Percentiles rank a stretch among this genome's conserved stretches.
phyloP scores from a whole-genome alignment of 2,888 invertebrate genomes.

The Drosophila meridiana region DNA sequence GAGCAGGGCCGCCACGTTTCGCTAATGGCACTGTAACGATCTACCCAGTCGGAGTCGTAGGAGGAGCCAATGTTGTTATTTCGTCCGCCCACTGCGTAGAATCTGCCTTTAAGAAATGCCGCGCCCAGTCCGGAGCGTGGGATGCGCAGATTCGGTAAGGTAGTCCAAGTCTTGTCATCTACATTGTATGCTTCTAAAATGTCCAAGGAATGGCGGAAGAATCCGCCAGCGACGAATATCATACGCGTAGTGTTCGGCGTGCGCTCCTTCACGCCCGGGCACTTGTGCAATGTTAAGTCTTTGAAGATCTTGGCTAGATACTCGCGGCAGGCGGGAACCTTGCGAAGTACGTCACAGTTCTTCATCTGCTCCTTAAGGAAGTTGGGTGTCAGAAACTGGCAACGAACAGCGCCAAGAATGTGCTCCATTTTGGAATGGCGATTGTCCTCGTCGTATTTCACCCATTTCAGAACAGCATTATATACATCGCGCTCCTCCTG shows the following conservation, averaged over 20 bases:
- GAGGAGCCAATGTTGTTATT: slow-evolving; percentile 96
- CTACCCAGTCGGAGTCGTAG: slow-evolving; percentile 94
- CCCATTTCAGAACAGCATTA: slow-evolving; percentile 96
- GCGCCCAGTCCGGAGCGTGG: slow-evolving; percentile 95
- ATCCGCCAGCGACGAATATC: slow-evolving; percentile 96
- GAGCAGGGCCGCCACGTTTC: slow-evolving; percentile 95
- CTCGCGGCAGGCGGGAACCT: slow-evolving; percentile 94
- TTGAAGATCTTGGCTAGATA: slow-evolving; percentile 95
- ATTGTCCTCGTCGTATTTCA: slow-evolving; percentile 93
- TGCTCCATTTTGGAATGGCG: slow-evolving; percentile 94
- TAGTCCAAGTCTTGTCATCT: slow-evolving; percentile 93
- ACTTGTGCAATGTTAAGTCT: slow-evolving; percentile 95
- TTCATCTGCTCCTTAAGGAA: slow-evolving; percentile 96
- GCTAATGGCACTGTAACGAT: slow-evolving; percentile 91
- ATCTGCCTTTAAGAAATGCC: slow-evolving; percentile 93
- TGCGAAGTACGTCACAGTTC: slow-evolving; percentile 94
- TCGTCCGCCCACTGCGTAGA: slow-evolving; percentile 96
- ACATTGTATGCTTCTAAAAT: slow-evolving; percentile 95
- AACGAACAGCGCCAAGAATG: slow-evolving; percentile 94
- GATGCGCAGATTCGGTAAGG: slow-evolving; percentile 92
- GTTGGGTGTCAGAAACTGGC: slow-evolving; percentile 95
- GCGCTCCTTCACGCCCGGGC: slow-evolving; percentile 93
- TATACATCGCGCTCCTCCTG: slow-evolving; percentile 96
- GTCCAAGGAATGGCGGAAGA: slow-evolving; percentile 93
- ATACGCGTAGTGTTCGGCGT: slow-evolving; percentile 95